These are phyloP conservation scores for Hipparchia sbordonii DNA, from an alignment of 2,888 invertebrate genomes.

Conservation along the genomic window DNA sequence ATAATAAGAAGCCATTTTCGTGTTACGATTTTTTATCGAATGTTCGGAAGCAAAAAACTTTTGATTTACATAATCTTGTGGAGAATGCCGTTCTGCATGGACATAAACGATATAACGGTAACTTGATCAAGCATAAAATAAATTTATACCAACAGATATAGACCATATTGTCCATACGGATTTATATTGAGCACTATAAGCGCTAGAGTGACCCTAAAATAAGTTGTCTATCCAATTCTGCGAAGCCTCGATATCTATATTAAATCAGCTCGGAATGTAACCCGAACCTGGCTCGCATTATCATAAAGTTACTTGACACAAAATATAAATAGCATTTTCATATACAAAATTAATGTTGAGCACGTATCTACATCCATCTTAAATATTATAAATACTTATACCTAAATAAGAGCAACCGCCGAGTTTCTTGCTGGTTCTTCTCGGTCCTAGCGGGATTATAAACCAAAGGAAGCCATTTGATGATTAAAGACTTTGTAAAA, in stretches of 20 bases:
- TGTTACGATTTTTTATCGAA: background rate
- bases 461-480: too few species aligned
- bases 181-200: constrained; percentile 21
- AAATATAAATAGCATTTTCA: constrained; percentile 26
- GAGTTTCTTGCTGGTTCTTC: too few species aligned
- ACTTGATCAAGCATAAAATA: constrained; percentile 6
- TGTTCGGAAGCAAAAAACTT: background rate
- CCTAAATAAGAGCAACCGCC: too few species aligned
- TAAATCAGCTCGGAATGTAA: constrained; percentile 40
- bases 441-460: too few species aligned
- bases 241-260: constrained; percentile 30
- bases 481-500: too few species aligned
- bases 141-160: constrained; percentile 17
- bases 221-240: constrained; percentile 24
- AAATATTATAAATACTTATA: too few species aligned
- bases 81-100: constrained; percentile 4
- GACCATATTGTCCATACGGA: constrained; percentile 23
- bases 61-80: constrained; percentile 10
- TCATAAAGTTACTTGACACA: constrained; percentile 41
- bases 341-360: background rate
- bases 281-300: constrained; percentile 41
- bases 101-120: constrained; percentile 21
- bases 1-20: background rate
- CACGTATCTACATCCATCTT: too few species aligned
- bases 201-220: constrained; percentile 24